These are phyloP conservation scores for Drosophila nasuta DNA, from an alignment of 1,140 invertebrate genomes.

Conservation along the genomic window DNA sequence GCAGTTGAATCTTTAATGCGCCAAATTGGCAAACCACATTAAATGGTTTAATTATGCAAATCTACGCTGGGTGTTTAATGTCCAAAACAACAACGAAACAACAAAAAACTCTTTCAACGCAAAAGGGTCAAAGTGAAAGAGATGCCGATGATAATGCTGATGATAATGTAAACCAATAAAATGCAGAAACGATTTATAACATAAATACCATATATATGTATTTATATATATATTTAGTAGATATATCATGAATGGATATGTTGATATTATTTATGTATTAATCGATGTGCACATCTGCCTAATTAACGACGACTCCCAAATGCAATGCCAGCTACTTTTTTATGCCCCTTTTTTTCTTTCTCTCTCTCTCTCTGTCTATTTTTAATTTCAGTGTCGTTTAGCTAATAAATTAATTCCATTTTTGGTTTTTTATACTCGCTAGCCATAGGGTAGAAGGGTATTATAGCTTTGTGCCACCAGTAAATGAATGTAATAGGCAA, in stretches of 20 bases:
- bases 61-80: constrained; percentile 29
- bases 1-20: constrained; percentile 39
- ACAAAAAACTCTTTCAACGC: constrained; percentile 6
- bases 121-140: constrained; percentile 49
- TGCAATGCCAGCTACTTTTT: constrained; percentile 17
- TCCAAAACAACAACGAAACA: neutral
- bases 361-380: no score
- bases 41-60: constrained; percentile 53
- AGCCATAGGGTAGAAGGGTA: no score
- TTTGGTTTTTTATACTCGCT: neutral
- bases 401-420: constrained; percentile 33
- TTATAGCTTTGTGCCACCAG: no score
- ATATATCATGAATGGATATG: neutral
- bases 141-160: constrained; percentile 11
- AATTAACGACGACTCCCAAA: constrained; percentile 25
- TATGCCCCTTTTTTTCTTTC: neutral
- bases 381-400: constrained; percentile 8
- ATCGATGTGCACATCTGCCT: constrained; percentile 35
- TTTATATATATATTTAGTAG: neutral
- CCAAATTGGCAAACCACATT: constrained; percentile 53
- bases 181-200: constrained; percentile 14
- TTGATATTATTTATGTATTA: constrained; percentile 29
- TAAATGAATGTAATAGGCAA: no score
- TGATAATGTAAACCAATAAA: constrained; percentile 32
- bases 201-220: neutral